Conservation (phyloP, 2,888 invertebrate genomes). For the Pyrrhosoma nymphula region DNA sequence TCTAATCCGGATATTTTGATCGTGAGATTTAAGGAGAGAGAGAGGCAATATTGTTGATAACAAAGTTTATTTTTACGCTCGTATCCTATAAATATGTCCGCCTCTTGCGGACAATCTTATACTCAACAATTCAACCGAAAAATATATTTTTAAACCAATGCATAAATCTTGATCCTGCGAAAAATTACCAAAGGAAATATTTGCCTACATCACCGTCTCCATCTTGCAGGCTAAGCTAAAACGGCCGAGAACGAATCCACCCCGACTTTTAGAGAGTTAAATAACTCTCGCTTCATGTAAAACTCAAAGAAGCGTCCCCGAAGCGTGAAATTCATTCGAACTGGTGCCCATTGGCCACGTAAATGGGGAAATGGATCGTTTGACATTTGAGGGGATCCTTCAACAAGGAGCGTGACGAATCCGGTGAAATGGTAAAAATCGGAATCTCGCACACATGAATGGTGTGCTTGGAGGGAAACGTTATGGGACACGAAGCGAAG, state of each 20-base stretch:
- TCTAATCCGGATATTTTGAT: too few relatives aligned
- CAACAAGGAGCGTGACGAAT: constrained; percentile 20
- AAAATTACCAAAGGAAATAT: not conserved
- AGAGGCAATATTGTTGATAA: too few relatives aligned
- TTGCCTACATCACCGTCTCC: not conserved
- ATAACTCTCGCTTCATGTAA: not conserved
- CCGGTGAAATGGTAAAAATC: constrained; percentile 21
- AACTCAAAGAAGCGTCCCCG: not conserved
- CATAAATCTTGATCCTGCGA: not conserved
- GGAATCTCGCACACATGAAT: constrained; percentile 5
- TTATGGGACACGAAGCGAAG: not conserved
- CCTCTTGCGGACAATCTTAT: too few relatives aligned
- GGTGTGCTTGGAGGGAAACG: not conserved
- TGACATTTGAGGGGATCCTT: not conserved
- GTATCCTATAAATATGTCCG: too few relatives aligned
- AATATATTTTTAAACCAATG: not conserved
- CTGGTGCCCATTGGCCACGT: constrained; percentile 1
- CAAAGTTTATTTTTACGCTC: too few relatives aligned
- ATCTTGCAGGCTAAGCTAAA: not conserved
- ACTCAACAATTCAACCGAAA: too few relatives aligned
- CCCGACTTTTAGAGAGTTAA: not conserved
- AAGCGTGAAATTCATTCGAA: not conserved
- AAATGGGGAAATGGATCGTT: constrained; percentile 1
- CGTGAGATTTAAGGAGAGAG: too few relatives aligned
- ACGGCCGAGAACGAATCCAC: not conserved